These are phyloP conservation scores for Etheostoma spectabile DNA, from an alignment of 2,113 vertebrate species.

Conservation along the genomic window DNA sequence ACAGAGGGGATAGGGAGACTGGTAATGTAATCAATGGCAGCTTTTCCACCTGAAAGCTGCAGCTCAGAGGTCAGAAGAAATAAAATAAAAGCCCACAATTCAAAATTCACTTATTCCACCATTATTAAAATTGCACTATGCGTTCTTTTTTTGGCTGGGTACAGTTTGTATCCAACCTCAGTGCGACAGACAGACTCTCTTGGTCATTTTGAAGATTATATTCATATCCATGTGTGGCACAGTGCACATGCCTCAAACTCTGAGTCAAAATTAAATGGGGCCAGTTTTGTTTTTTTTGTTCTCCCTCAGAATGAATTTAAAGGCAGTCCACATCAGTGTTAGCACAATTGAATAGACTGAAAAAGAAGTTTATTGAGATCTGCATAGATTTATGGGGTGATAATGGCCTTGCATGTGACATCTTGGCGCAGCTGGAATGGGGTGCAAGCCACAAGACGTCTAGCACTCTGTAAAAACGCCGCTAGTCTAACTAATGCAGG, in stretches of 20 bases:
- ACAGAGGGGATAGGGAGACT: conserved; percentile 54
- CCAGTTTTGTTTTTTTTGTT: conserved; percentile 20
- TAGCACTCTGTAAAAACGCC: conserved; percentile 69
- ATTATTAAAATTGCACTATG: conserved; percentile 43
- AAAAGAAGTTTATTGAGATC: conserved; percentile 85
- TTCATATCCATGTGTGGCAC: conserved; percentile 35
- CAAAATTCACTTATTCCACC: conserved; percentile 16
- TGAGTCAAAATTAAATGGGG: conserved; percentile 43
- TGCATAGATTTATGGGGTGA: conserved; percentile 85
- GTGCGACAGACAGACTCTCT: conserved; percentile 8
- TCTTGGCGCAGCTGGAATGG: conserved; percentile 73
- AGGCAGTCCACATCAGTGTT: conserved; percentile 74
- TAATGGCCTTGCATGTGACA: conserved; percentile 83
- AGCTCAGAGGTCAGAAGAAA: conserved; percentile 52
- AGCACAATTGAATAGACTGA: conserved; percentile 74
- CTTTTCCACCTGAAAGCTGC: conserved; percentile 52
- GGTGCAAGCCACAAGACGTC: conserved; percentile 79
- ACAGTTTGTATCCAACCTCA: conserved; percentile 26
- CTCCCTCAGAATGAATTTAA: conserved; percentile 67
- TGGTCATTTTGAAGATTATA: conserved; percentile 37
- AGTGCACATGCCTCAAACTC: conserved; percentile 44
- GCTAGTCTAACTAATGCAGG: conserved; percentile 59
- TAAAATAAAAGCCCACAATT: conserved; percentile 43
- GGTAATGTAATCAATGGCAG: conserved; percentile 70
- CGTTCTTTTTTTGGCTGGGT: conserved; percentile 28